Percentiles rank a stretch among this genome's conserved stretches.
phyloP scores from a whole-genome alignment of 2,797 vertebrate genomes.

The Adrianichthys oophorus region DNA sequence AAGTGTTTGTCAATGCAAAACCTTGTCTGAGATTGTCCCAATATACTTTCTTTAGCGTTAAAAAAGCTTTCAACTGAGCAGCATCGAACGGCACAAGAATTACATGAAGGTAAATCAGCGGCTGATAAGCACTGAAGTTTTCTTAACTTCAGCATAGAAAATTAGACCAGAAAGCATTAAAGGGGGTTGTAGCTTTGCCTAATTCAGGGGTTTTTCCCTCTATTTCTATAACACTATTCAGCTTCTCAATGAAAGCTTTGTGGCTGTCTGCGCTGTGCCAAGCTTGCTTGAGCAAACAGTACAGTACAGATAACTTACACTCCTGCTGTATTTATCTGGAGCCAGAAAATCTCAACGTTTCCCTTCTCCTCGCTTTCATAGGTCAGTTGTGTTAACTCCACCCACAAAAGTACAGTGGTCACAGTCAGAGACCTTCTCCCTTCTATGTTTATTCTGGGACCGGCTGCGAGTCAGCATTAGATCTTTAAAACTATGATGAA shows the following conservation, averaged over 20 bases:
- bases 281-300: constrained; percentile 72
- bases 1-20: constrained; percentile 63
- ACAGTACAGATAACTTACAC: constrained; percentile 70
- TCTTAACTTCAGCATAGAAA: constrained; percentile 65
- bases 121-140: constrained; percentile 63
- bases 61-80: constrained; percentile 66
- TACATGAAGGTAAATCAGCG: constrained; percentile 57
- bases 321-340: constrained; percentile 68
- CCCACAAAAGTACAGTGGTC: constrained; percentile 34
- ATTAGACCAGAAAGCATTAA: constrained; percentile 64
- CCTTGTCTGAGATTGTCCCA: constrained; percentile 55
- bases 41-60: constrained; percentile 51
- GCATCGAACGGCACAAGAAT: constrained; percentile 39
- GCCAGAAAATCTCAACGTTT: constrained; percentile 58
- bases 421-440: constrained; percentile 26
- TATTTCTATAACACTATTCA: constrained; percentile 74
- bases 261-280: constrained; percentile 64
- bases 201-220: constrained; percentile 57
- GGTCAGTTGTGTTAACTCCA: constrained; percentile 53
- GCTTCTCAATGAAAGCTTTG: constrained; percentile 81
- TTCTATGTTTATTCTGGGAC: constrained; percentile 31
- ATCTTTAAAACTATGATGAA: background rate
- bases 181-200: constrained; percentile 55
- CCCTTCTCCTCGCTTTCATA: constrained; percentile 67
- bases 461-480: constrained; percentile 19